Evolutionary conservation across 2,113 vertebrate species (phyloP), one percentile per base, ranked within the genome.

Genomic region (Pionites leucogaster): DNA sequence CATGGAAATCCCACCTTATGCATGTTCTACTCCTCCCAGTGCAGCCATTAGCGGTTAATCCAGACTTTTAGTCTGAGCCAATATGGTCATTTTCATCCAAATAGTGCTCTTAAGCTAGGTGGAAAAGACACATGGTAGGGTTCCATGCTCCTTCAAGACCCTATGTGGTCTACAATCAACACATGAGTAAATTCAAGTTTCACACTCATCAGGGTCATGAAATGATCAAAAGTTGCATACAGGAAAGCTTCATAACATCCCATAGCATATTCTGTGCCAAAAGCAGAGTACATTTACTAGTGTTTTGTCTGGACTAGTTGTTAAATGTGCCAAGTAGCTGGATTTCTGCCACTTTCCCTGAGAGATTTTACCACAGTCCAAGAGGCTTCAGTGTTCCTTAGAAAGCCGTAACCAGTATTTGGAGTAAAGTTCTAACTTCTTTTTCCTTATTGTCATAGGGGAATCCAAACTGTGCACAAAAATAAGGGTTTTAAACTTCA

Each of bases 301-400:
- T 92, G 92, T 96, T 96, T 96, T 96, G 95, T 96, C 96, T 96
- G 95, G 95, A 89, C 83, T 92, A 93, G 86, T 46, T 87, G 91
- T 74, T 93, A 80, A 82, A 92, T 89, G 83, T 96, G 96, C 93
- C 96, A 96, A 95, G 92, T 84, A 84, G 53, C 71, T 96, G 96
- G 96, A 96, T 92, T 97, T 89, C 74, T 97, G 96, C 95, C 96
- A 97, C 57, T 94, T 97, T 94, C 81, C 93, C 93, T 87, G 70
- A 59, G 95, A 94, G 88, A 92, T 88, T 95, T 91, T 92, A 89
- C 92, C 92, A 91, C 78, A 92, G 74, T 85, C 91, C 89, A 95
- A 92, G 89, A 86, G 72, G 69, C 74, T 93, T 90, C 49, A 82
- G 5, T 62, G 81, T 82, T 97, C 93, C 96, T 96, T 95, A 91